phyloP scores from a whole-genome alignment of 64 coral and sea anemone genomes.

The Dendronephthya gigantea region DNA sequence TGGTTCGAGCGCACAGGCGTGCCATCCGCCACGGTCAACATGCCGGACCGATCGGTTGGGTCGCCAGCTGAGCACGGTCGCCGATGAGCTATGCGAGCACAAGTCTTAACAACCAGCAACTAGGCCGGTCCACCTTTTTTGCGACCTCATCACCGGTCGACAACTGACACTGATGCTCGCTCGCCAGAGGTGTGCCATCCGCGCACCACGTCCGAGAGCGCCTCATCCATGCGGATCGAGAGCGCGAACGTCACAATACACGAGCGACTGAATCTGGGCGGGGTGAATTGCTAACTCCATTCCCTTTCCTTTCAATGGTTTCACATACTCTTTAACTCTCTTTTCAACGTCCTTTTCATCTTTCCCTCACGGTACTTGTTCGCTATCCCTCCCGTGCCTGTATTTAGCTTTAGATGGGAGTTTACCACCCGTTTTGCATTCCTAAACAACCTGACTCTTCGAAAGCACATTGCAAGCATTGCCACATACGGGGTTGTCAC shows the following conservation, averaged over 20 bases:
- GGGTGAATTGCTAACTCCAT: neutral
- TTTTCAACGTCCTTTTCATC: neutral
- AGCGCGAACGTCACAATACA: constrained; percentile 8
- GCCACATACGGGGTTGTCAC: no score
- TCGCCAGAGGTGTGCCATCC: constrained; percentile 25
- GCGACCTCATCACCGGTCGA: constrained; percentile 10
- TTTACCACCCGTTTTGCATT: no score
- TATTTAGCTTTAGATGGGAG: no score
- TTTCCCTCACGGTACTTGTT: no score
- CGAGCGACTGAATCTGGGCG: neutral
- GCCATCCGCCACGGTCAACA: no score
- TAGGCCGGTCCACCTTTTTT: neutral
- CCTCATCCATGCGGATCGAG: constrained; percentile 24
- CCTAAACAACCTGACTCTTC: no score
- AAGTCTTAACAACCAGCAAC: no score
- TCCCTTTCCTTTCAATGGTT: neutral
- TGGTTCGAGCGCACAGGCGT: no score
- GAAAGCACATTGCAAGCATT: no score
- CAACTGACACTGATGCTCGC: constrained; percentile 33
- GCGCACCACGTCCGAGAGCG: neutral
- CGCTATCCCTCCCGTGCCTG: neutral
- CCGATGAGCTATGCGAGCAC: no score
- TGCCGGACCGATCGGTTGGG: no score
- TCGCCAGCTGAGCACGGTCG: no score
- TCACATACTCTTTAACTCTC: neutral